phyloP scores from a whole-genome alignment of 1,140 invertebrate species.

The Ditylenchus dipsaci region DNA sequence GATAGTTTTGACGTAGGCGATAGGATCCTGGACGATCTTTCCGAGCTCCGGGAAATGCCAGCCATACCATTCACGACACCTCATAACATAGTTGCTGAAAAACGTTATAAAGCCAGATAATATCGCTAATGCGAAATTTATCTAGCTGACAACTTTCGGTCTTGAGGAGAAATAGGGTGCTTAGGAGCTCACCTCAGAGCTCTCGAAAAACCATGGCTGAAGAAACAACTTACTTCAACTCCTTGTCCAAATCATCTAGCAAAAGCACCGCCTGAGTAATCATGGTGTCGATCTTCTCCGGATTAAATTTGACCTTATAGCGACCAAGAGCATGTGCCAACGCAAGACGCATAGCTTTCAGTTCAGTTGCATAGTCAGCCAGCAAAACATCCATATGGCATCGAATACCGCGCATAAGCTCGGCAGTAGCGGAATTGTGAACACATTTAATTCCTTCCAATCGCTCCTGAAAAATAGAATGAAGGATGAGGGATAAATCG shows the following conservation, averaged over 20 bases:
- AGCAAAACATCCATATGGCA: constrained; percentile 83
- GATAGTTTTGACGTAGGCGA: constrained; percentile 79
- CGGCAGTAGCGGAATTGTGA: constrained; percentile 77
- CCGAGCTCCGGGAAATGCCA: constrained; percentile 99
- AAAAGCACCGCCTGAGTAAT: constrained; percentile 65
- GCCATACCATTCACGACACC: constrained; percentile 87
- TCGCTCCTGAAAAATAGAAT: constrained; percentile 68
- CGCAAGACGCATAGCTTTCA: constrained; percentile 91
- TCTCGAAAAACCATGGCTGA: constrained; percentile 5
- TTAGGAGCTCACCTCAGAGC: not conserved
- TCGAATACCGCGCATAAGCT: constrained; percentile 91
- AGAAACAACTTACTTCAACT: not conserved
- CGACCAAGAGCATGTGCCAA: constrained; percentile 90
- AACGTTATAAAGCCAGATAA: too few species aligned
- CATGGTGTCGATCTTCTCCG: constrained; percentile 99
- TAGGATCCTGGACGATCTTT: constrained; percentile 89
- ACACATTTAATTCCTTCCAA: constrained; percentile 77
- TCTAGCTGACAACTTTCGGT: too few species aligned
- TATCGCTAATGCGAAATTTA: too few species aligned
- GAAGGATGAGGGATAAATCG: not conserved
- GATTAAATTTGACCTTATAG: constrained; percentile 96
- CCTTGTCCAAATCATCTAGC: not conserved
- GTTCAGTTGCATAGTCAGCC: constrained; percentile 75
- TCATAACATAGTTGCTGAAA: constrained; percentile 93
- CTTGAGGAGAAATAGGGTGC: not conserved